Evolutionary conservation across 2,888 invertebrate genomes (phyloP).

Genomic region (Pasiphila rectangulata): DNA sequence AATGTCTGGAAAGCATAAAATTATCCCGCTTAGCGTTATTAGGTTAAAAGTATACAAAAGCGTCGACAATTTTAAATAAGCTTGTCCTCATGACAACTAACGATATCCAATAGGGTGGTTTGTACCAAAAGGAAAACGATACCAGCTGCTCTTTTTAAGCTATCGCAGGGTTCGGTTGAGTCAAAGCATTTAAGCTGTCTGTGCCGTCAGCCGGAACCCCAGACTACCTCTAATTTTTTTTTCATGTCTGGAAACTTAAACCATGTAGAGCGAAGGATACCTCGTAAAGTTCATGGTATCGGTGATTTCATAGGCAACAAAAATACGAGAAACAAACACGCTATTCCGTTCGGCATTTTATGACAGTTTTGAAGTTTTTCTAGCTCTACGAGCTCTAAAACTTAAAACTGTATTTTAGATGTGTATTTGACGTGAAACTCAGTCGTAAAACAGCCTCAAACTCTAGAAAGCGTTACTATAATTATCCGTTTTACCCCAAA

Average conservation of each 20-base stretch:
- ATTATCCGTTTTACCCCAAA: too few relatives aligned
- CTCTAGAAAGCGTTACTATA: too few relatives aligned
- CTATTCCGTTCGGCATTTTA: conserved; percentile 9
- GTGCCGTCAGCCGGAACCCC: conserved; percentile 23
- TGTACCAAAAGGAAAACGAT: too few relatives aligned
- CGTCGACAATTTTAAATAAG: too few relatives aligned
- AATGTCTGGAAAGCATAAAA: too few relatives aligned
- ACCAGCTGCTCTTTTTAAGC: conserved; percentile 1
- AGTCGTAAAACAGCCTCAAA: too few relatives aligned
- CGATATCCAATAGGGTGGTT: too few relatives aligned
- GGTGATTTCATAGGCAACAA: conserved; percentile 14
- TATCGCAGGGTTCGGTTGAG: conserved; percentile 21
- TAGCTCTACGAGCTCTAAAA: conserved; percentile 1
- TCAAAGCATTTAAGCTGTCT: conserved; percentile 31
- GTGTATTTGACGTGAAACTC: background rate
- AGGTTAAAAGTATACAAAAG: too few relatives aligned
- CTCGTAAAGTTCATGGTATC: conserved; percentile 18
- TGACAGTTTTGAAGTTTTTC: conserved; percentile 12
- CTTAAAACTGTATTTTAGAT: conserved; percentile 3
- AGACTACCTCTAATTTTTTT: conserved; percentile 32
- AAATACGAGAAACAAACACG: conserved; percentile 11
- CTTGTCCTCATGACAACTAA: too few relatives aligned
- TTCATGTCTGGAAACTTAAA: conserved; percentile 29
- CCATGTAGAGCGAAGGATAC: conserved; percentile 22
- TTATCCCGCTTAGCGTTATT: too few relatives aligned